Evolutionary conservation across 2,888 invertebrate species (phyloP), one percentile per base, ranked within the genome.

Genomic region (Schizaphis graminum): DNA sequence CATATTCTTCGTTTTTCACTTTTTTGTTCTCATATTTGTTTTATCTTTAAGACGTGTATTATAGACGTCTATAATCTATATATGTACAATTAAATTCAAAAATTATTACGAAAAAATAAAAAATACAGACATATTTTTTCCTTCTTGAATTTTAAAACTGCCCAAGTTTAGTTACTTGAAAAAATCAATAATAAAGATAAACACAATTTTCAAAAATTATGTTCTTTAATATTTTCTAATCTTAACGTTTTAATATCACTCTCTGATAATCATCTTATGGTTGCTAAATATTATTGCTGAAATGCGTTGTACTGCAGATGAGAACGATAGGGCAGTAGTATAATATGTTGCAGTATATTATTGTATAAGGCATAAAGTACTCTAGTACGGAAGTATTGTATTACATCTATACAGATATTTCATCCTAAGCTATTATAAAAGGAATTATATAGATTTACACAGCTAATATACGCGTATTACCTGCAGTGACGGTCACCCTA

Each of bases 391-490:
- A 2, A 77, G 77, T 77, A 35, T 77, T 77, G 35, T 77, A 77
- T 77, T 35, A 77, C n/a, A 35, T 21, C 77, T 77, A 35, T 77
- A 35, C 77, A 35, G 21, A 21, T 16, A 77, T 77, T 77, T 77
- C 21, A 35, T 10, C 47, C 35, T 90, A 56, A 56, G 16, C 57
- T 90, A 90, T 90, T 90, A 41, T 24, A 53, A 41, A 28, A 90
- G 41, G 26, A 90, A 53, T 41, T 56, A 53, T 57, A 90, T 47
- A 47, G 61, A 77, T 85, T 77, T 77, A 85, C 44, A 47, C 41
- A 16, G n/a, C 90, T 53, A 53, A 53, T 57, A 53, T 57, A 90
- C 28, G 28, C 13, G 49, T 90, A 53, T 90, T 56, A 90, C n/a
- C 49, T 57, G 57, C 90, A 35, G 57, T 26, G 35, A 77, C 8